phyloP scores from a whole-genome alignment of 2,113 vertebrate species.

The Poeciliopsis turrubarensis region DNA sequence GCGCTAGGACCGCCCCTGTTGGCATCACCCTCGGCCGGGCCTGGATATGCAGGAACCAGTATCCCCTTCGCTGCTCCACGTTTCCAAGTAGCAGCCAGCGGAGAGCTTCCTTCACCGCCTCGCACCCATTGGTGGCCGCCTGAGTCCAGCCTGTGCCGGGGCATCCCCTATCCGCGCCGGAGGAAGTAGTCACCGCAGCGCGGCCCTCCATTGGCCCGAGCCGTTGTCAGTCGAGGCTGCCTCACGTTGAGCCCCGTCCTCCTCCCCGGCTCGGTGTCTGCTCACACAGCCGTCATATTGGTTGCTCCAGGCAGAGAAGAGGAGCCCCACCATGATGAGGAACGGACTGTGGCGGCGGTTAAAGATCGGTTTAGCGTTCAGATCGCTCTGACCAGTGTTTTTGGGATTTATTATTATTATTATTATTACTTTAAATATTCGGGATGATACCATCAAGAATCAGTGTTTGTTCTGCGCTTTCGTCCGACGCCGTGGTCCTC shows the following conservation, averaged over 20 bases:
- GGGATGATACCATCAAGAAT: slow-evolving; percentile 70
- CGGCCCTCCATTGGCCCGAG: slow-evolving; percentile 63
- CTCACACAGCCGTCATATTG: slow-evolving; percentile 74
- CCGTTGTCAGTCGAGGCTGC: slow-evolving; percentile 58
- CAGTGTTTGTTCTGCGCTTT: slow-evolving; percentile 51
- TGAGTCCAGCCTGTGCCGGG: slow-evolving; percentile 29
- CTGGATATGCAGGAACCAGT: slow-evolving; percentile 43
- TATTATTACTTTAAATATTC: slow-evolving; percentile 8
- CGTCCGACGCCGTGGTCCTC: slow-evolving; percentile 66
- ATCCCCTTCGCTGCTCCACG: slow-evolving; percentile 77
- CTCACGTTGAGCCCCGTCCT: slow-evolving; percentile 54
- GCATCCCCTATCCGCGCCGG: slow-evolving; percentile 58
- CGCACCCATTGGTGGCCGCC: slow-evolving; percentile 69
- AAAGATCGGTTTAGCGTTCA: slow-evolving; percentile 25
- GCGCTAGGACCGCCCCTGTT: too few relatives aligned
- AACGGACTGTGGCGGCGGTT: slow-evolving; percentile 34
- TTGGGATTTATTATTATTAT: background rate
- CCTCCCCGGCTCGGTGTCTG: slow-evolving; percentile 67
- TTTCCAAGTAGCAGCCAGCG: slow-evolving; percentile 75
- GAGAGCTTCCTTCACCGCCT: slow-evolving; percentile 18
- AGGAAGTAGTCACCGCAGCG: slow-evolving; percentile 57
- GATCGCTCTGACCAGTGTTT: slow-evolving; percentile 11
- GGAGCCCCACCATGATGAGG: slow-evolving; percentile 60
- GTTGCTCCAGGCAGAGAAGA: slow-evolving; percentile 54
- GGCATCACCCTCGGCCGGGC: background rate